Percentiles rank a stretch among this genome's conserved stretches.
Conservation (phyloP, 1,140 invertebrate species). For the Scaptomyza hsui region DNA sequence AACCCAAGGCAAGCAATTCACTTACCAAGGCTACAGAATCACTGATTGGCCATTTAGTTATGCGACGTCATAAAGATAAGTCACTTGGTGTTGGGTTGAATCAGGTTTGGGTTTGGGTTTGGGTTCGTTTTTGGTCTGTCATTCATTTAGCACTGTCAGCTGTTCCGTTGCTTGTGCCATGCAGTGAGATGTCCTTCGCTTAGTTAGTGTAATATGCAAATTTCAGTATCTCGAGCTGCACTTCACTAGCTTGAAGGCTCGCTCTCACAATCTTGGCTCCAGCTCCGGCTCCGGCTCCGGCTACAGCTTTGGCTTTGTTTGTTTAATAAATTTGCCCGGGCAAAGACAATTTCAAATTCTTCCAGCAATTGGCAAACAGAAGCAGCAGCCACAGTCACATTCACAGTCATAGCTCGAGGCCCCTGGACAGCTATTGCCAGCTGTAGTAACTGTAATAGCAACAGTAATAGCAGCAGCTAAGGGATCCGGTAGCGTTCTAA, state of each 20-base stretch:
- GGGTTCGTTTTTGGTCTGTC: slow-evolving; percentile 43
- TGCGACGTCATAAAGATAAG: slow-evolving; percentile 77
- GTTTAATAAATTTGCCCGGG: slow-evolving; percentile 76
- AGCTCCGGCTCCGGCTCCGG: slow-evolving; percentile 19
- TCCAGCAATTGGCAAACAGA: slow-evolving; percentile 79
- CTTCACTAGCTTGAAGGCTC: slow-evolving; percentile 56
- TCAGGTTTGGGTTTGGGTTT: neutral
- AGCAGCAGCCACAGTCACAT: slow-evolving; percentile 42
- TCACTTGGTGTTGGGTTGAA: slow-evolving; percentile 14
- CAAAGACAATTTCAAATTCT: slow-evolving; percentile 81
- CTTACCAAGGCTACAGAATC: slow-evolving; percentile 58
- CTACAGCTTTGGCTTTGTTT: slow-evolving; percentile 51
- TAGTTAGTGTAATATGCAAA: slow-evolving; percentile 77
- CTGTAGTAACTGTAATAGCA: slow-evolving; percentile 26
- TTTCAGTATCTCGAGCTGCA: slow-evolving; percentile 49
- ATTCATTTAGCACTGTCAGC: slow-evolving; percentile 74
- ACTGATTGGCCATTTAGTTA: slow-evolving; percentile 76
- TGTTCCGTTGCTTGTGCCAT: slow-evolving; percentile 28
- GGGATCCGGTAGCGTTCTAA: slow-evolving; percentile 21
- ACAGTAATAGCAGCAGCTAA: slow-evolving; percentile 15
- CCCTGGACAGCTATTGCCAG: slow-evolving; percentile 32
- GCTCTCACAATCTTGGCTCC: slow-evolving; percentile 37
- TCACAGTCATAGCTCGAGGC: slow-evolving; percentile 36
- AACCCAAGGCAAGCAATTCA: slow-evolving; percentile 49
- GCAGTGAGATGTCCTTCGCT: slow-evolving; percentile 51